Conservation (phyloP, 2,888 invertebrate species). For the Mythimna ferrago region DNA sequence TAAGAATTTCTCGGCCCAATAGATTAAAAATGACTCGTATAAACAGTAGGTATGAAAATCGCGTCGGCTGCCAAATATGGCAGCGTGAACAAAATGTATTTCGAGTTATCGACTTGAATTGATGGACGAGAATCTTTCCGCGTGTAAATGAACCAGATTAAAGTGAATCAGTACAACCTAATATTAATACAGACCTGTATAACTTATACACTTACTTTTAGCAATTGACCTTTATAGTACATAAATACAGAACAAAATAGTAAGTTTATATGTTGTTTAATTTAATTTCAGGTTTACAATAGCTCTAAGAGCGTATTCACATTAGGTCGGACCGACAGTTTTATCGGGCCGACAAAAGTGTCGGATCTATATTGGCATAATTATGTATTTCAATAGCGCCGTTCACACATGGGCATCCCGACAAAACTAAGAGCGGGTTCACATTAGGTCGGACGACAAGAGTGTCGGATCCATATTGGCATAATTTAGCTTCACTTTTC, state of each 20-base stretch:
- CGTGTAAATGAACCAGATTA: not conserved
- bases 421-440: no score
- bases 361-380: no score
- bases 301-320: no score
- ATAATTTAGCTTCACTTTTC: no score
- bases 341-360: no score
- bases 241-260: not conserved
- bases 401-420: no score
- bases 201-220: not conserved
- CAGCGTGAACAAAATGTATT: not conserved
- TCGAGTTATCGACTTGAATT: not conserved
- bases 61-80: not conserved
- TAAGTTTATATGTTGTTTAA: not conserved
- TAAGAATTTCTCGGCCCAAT: not conserved
- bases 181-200: not conserved
- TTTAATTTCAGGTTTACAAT: no score
- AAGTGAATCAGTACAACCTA: not conserved
- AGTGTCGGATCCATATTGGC: no score
- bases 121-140: not conserved
- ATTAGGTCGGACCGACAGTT: no score
- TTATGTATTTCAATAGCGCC: no score
- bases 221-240: not conserved
- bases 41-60: not conserved
- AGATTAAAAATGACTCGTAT: not conserved
- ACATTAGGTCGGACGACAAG: no score